These are phyloP conservation scores for Ernsta delagoae DNA, from an alignment of 2,888 invertebrate genomes.

Conservation along the genomic window DNA sequence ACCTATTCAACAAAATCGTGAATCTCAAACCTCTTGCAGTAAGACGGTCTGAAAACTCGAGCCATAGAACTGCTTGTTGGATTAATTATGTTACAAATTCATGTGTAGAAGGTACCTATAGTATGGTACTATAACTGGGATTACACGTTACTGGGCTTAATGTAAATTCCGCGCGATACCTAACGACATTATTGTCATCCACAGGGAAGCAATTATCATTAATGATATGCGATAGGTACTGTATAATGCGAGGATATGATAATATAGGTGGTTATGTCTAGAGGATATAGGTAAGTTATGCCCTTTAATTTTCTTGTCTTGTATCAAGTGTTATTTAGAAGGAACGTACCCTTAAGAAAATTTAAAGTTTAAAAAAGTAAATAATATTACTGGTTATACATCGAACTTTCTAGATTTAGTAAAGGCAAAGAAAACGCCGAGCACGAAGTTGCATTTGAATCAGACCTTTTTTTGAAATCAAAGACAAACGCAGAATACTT, in stretches of 20 bases:
- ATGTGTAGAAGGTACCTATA: constrained; percentile 5
- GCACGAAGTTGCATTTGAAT: no score
- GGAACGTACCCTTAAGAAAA: no score
- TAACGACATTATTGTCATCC: constrained; percentile 25
- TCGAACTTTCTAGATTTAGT: no score
- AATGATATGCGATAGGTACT: constrained; percentile 1
- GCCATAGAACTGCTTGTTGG: constrained; percentile 8
- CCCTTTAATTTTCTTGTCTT: no score
- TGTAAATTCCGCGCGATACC: constrained; percentile 18
- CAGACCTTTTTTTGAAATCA: no score
- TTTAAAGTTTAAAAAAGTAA: no score
- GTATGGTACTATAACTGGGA: not conserved
- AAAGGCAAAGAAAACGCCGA: no score
- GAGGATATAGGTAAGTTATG: no score
- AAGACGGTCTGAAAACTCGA: not conserved
- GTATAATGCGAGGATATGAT: not conserved
- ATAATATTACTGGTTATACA: no score
- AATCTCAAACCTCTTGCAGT: not conserved
- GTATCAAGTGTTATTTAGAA: no score
- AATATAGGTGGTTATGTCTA: no score
- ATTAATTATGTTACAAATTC: constrained; percentile 33
- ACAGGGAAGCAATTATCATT: constrained; percentile 21
- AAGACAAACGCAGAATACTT: no score
- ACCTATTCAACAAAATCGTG: not conserved
- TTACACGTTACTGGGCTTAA: constrained; percentile 29